Percentiles rank a stretch among this genome's conserved stretches.
Evolutionary conservation across 2,888 invertebrate species (phyloP).

Genomic region (Xanthorhoe designata): DNA sequence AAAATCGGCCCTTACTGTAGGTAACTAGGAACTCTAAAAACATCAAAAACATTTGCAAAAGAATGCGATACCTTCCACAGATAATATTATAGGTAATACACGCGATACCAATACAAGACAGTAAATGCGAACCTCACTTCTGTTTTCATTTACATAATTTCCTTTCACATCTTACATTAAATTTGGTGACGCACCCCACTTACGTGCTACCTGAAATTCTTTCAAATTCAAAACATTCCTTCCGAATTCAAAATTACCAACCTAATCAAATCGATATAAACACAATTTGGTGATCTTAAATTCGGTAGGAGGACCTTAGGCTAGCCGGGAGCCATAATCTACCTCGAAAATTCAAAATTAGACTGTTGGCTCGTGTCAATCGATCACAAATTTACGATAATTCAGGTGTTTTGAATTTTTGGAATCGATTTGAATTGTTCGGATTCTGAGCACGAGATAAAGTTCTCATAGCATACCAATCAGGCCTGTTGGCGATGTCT

Average conservation of each 20-base stretch:
- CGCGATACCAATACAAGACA: neutral
- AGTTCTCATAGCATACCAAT: conserved; percentile 40
- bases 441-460: conserved; percentile 36
- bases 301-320: conserved; percentile 27
- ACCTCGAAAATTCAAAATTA: conserved; percentile 13
- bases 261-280: conserved; percentile 29
- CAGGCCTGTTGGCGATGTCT: conserved; percentile 29
- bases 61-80: neutral
- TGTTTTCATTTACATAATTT: conserved; percentile 22
- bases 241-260: conserved; percentile 28
- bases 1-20: too few relatives aligned
- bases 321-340: conserved; percentile 27
- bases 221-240: conserved; percentile 26
- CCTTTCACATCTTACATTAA: conserved; percentile 17
- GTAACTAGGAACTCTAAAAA: too few relatives aligned
- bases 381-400: conserved; percentile 30
- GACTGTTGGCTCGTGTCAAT: conserved; percentile 32
- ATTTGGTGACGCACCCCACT: conserved; percentile 21
- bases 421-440: conserved; percentile 26
- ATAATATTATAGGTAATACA: too few relatives aligned
- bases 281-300: conserved; percentile 20
- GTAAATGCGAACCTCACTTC: neutral
- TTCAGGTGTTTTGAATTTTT: conserved; percentile 26
- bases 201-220: conserved; percentile 27
- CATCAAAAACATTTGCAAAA: neutral